Evolutionary conservation across 2,113 vertebrate species (phyloP), one percentile per base, ranked within the genome.

Genomic region (Barbus barbus): DNA sequence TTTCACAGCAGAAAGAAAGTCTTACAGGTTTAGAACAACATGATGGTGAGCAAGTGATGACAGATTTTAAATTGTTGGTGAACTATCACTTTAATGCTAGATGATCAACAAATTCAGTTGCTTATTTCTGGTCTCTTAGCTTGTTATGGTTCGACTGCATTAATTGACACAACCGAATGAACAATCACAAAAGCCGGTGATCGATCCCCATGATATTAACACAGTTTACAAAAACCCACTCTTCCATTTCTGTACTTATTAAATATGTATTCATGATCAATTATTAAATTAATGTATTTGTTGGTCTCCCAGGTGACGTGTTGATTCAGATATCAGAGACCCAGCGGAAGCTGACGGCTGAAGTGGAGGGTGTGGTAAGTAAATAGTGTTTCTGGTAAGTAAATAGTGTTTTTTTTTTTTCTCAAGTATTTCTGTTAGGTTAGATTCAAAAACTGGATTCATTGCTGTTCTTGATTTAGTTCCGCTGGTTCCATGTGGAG

Each of bases 251-350:
- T 80, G 60, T 24, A 14, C 38, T 22, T 80, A 80, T 67, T 67
- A 67, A 80, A 65, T 67, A 67, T 67, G 78, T 48, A 67, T 67
- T 67, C 38, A 33, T 8, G 28, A 65, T 58, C 4, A 72, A 20
- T 83, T 46, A 83, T 73, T 33, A 9, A 85, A 18, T 77, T 12
- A 38, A 46, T 16, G 36, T 41, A 18, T 67, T 28, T 6, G 33
- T 71, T 41, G 75, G 74, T 81, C 33, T 28, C 74, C 86, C 90
- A 99, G 98, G 98, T 53, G 96, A 99, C 78, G 96, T 98, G 83
- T 90, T 99, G 89, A 91, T 99, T 86, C 97, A 99, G 93, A 98
- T 99, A 90, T 97, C 96, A 0, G 94, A 98, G 80, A 97, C 92
- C 0, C 97, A 98, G 90, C 94, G 95, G 77, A 95, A 95, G 87